Evolutionary conservation across 2,113 vertebrate species (phyloP).

Genomic region (Cariama cristata): DNA sequence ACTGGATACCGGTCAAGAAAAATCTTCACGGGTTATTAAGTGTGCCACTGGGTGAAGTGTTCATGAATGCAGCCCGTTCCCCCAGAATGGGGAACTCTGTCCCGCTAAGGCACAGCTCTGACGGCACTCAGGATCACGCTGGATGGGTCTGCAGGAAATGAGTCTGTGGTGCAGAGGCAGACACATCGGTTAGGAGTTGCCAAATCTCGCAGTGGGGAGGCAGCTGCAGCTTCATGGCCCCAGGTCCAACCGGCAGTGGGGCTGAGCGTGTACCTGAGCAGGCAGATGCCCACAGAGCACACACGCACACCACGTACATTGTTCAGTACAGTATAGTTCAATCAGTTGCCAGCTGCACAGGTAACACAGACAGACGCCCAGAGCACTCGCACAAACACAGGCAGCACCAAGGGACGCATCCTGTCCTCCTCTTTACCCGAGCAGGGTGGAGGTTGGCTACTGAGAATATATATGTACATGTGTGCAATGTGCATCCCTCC

Average conservation of each 20-base stretch:
- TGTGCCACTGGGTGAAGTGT: background rate
- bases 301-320: rapidly evolving
- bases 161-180: background rate
- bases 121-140: background rate
- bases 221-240: background rate
- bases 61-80: background rate
- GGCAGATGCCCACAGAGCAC: background rate
- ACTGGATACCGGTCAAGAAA: background rate
- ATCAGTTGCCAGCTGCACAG: background rate
- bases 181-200: background rate
- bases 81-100: background rate
- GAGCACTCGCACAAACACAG: background rate
- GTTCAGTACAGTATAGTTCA: background rate
- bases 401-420: background rate
- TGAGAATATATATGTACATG: background rate
- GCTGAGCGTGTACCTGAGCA: background rate
- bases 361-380: background rate
- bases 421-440: background rate
- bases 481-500: background rate
- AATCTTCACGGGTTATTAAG: background rate
- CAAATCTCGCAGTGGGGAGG: background rate
- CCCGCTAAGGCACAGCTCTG: background rate
- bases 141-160: background rate
- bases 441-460: background rate
- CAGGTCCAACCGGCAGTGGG: background rate